Evolutionary conservation across 1,140 invertebrate genomes (phyloP), one percentile per base, ranked within the genome.

Genomic region (Procambarus virginalis): DNA sequence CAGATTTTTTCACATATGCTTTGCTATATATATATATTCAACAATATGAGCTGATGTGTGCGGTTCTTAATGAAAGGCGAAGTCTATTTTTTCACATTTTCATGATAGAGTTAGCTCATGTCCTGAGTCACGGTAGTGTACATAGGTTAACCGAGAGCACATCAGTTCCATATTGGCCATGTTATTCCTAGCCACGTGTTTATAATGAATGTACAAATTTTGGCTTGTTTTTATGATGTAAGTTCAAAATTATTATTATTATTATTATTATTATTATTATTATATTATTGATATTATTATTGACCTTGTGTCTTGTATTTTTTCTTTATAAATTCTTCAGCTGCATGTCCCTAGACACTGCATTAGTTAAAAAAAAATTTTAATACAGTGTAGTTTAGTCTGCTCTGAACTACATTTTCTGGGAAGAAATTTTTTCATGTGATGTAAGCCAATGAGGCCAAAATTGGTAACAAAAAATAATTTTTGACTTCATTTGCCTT

Each of bases 21-120:
- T 73, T 73, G 68, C 68, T 73, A 73, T 73, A 73, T 73, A 73
- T 68, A 68, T 73, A 73, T 73, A 34, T 20, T 64, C n/a, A 73
- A 73, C 68, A 73, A 73, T 73, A 73, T 73, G 68, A 73, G 68
- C 68, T 73, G 68, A 73, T 73, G 68, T 73, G 68, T n/a, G 6
- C n/a, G 68, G 68, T 73, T 73, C 22, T 8, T 73, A 73, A 51
- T 58, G 22, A 64, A 48, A 45, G 46, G 34, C 20, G 45, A 49
- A 48, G 22, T 84, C 46, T 70, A 70, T 70, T 73, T 84, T 70
- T 70, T 64, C 68, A 84, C 81, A 70, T 84, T 70, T 68, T 70
- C 60, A 84, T 48, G 73, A 8, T 77, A 58, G 84, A 12, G 55
- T 86, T 73, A 86, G 84, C 77, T 45, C 34, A 51, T 86, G 45